Evolutionary conservation across 2,113 vertebrate species (phyloP).

Genomic region (Heterotilapia buettikoferi): DNA sequence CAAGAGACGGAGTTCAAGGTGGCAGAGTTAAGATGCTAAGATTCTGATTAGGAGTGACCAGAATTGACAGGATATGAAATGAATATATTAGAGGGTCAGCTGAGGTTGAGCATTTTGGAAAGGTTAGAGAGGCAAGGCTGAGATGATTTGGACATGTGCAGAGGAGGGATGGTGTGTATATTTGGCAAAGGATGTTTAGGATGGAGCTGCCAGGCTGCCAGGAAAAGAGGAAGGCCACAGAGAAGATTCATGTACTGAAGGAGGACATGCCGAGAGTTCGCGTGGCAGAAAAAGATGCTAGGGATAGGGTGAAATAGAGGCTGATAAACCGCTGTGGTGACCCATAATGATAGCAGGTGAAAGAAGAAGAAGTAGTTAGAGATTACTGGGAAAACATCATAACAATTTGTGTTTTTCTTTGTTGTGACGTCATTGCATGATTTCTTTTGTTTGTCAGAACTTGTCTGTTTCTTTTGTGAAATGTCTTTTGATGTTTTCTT

Average conservation of each 20-base stretch:
- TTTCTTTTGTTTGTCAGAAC: background rate
- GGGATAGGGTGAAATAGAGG: background rate
- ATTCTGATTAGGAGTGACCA: background rate
- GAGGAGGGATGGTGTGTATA: background rate
- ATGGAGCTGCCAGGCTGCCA: background rate
- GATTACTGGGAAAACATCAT: background rate
- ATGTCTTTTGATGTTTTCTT: background rate
- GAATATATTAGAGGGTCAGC: background rate
- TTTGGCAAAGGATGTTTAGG: background rate
- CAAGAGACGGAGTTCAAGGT: background rate
- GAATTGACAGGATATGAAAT: background rate
- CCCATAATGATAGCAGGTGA: background rate
- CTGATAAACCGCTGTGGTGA: fast-evolving
- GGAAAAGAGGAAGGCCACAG: fast-evolving
- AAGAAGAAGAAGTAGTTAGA: background rate
- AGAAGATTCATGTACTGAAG: background rate
- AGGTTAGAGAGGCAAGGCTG: background rate
- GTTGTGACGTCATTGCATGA: background rate
- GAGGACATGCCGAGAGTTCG: background rate
- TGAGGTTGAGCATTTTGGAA: background rate
- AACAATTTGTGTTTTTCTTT: background rate
- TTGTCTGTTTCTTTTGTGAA: background rate
- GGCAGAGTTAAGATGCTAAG: background rate
- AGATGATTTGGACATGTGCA: background rate
- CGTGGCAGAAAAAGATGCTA: background rate